Evolutionary conservation across 1,140 invertebrate genomes (phyloP).

Genomic region (Leptonema lineaticorne): DNA sequence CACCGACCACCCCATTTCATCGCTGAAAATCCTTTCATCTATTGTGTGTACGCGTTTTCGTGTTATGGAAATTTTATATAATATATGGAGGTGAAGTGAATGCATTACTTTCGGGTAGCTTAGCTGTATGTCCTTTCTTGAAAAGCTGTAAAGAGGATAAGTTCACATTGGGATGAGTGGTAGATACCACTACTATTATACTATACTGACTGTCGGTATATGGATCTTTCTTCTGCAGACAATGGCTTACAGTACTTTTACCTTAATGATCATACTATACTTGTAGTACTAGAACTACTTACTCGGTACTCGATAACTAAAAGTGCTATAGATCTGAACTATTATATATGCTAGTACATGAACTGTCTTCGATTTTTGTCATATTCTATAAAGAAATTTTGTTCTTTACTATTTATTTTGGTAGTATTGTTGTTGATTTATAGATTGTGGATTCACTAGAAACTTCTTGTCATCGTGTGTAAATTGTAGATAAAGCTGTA

Average conservation of each 20-base stretch:
- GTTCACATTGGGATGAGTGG: neutral
- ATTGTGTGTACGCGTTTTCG: neutral
- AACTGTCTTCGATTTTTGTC: no score
- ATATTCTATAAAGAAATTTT: no score
- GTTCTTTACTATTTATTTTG: no score
- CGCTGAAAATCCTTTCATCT: neutral
- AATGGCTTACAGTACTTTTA: conserved; percentile 9
- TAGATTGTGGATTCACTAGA: no score
- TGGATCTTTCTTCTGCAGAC: neutral
- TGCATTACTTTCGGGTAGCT: neutral
- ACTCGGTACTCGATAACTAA: no score
- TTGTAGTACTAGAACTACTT: neutral
- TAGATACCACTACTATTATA: neutral
- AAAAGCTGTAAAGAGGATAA: conserved; percentile 3
- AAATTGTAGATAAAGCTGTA: no score
- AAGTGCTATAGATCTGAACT: no score
- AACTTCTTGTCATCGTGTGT: no score
- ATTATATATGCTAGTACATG: no score
- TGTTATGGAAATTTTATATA: conserved; percentile 4
- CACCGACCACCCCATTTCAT: neutral
- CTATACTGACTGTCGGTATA: neutral
- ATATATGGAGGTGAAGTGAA: neutral
- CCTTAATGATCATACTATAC: conserved; percentile 6
- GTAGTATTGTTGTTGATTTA: no score
- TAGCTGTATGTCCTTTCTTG: conserved; percentile 4